These are phyloP conservation scores for Trypoxylon attenuatum DNA, from an alignment of 2,888 invertebrate genomes.

Conservation along the genomic window DNA sequence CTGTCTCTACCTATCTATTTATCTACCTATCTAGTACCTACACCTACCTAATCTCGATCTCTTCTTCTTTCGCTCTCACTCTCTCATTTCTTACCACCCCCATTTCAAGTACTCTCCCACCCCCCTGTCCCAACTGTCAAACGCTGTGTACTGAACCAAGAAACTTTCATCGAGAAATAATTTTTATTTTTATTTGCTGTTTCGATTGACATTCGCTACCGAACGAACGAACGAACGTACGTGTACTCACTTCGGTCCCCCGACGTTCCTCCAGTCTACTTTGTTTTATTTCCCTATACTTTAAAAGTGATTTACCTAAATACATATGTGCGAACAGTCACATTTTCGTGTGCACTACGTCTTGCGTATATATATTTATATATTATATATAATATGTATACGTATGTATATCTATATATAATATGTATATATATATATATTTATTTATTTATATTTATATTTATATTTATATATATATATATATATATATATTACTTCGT, in stretches of 20 bases:
- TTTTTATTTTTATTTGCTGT: neutral
- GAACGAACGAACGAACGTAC: conserved; percentile 57
- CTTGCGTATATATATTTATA: conserved; percentile 59
- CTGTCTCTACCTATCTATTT: no score
- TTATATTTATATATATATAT: conserved; percentile 55
- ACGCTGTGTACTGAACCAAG: neutral
- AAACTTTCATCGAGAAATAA: neutral
- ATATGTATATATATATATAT: conserved; percentile 19
- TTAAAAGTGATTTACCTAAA: conserved; percentile 67
- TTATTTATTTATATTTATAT: no score
- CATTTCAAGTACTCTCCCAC: neutral
- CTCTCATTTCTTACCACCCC: neutral
- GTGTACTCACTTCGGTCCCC: conserved; percentile 45
- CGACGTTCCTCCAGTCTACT: conserved; percentile 54
- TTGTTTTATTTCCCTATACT: conserved; percentile 52
- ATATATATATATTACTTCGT: conserved; percentile 61
- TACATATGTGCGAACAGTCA: conserved; percentile 73
- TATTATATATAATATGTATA: conserved; percentile 30
- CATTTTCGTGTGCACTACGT: conserved; percentile 71
- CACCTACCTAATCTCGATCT: no score
- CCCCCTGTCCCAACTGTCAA: no score
- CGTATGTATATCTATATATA: conserved; percentile 36
- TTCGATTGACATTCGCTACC: conserved; percentile 26
- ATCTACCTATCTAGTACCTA: no score
- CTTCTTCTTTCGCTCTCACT: neutral